Evolutionary conservation across 2,113 vertebrate species (phyloP).

Genomic region (Cynocephalus volans): DNA sequence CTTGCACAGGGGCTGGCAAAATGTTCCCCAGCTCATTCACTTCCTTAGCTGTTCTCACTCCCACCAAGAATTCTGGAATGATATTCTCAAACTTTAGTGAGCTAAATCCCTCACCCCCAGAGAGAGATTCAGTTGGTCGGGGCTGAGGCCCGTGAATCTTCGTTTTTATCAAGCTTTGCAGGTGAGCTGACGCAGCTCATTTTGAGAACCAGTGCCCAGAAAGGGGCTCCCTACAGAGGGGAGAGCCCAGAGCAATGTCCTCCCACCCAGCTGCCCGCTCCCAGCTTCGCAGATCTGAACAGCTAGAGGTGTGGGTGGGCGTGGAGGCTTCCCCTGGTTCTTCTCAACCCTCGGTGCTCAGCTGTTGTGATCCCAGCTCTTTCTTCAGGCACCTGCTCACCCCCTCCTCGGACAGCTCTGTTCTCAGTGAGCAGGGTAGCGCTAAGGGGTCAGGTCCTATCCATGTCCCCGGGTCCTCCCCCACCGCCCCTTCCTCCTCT

Average conservation of each 20-base stretch:
- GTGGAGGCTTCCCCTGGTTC: neutral
- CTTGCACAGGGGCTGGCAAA: neutral
- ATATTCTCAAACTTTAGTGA: neutral
- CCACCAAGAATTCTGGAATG: neutral
- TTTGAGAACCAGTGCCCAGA: neutral
- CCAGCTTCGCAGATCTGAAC: neutral
- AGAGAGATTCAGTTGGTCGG: neutral
- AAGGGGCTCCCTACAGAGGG: neutral
- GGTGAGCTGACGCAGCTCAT: neutral
- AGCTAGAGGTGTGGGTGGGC: neutral
- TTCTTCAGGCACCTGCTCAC: neutral
- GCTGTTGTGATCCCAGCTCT: neutral
- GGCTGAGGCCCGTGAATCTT: neutral
- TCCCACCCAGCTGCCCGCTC: neutral
- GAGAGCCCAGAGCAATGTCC: neutral
- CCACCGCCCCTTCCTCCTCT: neutral
- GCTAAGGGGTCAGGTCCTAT: neutral
- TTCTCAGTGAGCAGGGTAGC: neutral
- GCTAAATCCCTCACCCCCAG: too few relatives aligned
- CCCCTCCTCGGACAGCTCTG: neutral
- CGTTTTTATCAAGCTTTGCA: neutral
- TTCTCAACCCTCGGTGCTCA: neutral
- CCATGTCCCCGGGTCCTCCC: neutral
- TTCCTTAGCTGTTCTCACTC: neutral
- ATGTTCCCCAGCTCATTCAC: neutral